Conservation (phyloP, 2,113 vertebrate genomes). For the Gracilinanus agilis region DNA sequence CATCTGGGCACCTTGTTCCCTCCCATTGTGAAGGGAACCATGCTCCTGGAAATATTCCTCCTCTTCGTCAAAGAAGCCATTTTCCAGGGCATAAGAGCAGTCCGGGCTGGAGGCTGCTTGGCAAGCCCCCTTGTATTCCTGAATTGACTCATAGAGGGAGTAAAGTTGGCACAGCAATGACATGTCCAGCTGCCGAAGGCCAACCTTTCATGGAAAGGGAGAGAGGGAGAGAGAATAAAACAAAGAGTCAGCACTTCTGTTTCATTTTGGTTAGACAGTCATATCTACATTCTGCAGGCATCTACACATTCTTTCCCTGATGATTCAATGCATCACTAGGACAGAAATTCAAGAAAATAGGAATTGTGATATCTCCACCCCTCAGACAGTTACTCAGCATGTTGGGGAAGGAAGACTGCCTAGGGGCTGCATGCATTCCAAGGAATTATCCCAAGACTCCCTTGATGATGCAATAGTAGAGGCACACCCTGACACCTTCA, state of each 20-base stretch:
- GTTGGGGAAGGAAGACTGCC: neutral
- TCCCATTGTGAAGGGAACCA: slow-evolving; percentile 37
- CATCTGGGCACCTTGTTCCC: slow-evolving; percentile 53
- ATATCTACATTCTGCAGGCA: neutral
- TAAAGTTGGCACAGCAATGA: slow-evolving; percentile 98
- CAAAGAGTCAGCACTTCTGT: slow-evolving; percentile 42
- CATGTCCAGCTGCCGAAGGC: slow-evolving; percentile 98
- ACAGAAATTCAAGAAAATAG: neutral
- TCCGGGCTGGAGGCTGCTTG: slow-evolving; percentile 93
- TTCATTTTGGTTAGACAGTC: neutral
- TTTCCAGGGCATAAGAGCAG: slow-evolving; percentile 90
- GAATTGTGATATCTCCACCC: neutral
- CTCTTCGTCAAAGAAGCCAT: slow-evolving; percentile 97
- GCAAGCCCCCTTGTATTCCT: slow-evolving; percentile 98
- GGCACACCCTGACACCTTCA: neutral
- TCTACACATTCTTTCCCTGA: neutral
- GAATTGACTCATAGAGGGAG: slow-evolving; percentile 98
- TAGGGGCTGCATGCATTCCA: neutral
- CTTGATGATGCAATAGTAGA: neutral
- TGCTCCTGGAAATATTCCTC: slow-evolving; percentile 92
- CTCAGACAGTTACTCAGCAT: neutral
- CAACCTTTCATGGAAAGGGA: slow-evolving; percentile 88
- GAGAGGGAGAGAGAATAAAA: neutral
- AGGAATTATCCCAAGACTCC: rapidly evolving
- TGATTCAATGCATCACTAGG: rapidly evolving